Conservation (phyloP, 1,140 invertebrate genomes). For the Coenobita brevimanus region DNA sequence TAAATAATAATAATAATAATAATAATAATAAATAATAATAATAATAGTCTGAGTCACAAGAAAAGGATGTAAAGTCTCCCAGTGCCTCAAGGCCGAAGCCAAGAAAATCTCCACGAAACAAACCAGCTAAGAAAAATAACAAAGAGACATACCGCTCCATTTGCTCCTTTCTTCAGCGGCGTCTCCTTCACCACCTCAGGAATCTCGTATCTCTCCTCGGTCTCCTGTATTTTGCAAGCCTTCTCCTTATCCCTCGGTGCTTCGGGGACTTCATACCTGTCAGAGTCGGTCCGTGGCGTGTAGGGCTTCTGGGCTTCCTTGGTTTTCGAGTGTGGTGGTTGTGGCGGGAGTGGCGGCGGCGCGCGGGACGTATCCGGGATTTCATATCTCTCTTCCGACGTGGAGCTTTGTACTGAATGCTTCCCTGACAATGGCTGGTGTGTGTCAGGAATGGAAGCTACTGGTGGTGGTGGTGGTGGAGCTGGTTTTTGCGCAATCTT, state of each 20-base stretch:
- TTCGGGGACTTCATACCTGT: constrained; percentile 41
- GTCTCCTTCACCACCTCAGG: constrained; percentile 48
- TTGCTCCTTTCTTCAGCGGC: background rate
- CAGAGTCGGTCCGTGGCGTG: background rate
- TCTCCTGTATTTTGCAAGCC: background rate
- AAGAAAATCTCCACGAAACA: background rate
- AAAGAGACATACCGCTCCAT: constrained; percentile 23
- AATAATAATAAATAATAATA: too few species aligned
- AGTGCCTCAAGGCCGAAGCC: too few species aligned
- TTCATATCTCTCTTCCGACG: constrained; percentile 42
- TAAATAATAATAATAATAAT: too few species aligned
- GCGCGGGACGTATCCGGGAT: constrained; percentile 44
- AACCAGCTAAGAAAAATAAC: too few species aligned
- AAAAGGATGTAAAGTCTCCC: too few species aligned
- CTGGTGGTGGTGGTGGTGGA: background rate
- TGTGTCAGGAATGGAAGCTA: background rate
- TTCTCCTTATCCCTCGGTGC: background rate
- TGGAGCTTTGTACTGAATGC: constrained; percentile 20
- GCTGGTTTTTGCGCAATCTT: background rate
- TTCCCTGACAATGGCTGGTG: background rate
- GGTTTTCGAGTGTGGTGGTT: background rate
- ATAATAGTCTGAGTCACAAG: too few species aligned
- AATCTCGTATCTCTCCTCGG: constrained; percentile 49
- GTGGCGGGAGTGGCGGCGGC: constrained; percentile 20
- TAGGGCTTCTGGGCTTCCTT: background rate